phyloP scores from a whole-genome alignment of 2,888 invertebrate species.

The Ryuthela nishihirai region DNA sequence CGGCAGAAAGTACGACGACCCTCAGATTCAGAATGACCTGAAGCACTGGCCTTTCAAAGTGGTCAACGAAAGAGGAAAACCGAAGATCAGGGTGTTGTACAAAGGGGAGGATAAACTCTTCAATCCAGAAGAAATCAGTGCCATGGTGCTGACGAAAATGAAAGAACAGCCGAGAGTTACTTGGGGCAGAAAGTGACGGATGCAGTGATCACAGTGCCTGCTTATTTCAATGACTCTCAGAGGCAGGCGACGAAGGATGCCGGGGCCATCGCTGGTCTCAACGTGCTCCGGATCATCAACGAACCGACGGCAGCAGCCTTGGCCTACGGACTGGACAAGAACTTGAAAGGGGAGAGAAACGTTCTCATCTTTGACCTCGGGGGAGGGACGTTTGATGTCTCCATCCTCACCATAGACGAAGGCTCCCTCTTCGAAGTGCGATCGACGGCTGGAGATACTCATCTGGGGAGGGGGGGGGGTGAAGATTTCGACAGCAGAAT shows the following conservation, averaged over 20 bases:
- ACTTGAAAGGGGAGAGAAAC: constrained; percentile 55
- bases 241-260: constrained; percentile 83
- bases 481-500: constrained; percentile 62
- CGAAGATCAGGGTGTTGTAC: constrained; percentile 44
- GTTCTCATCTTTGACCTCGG: constrained; percentile 59
- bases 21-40: constrained; percentile 71
- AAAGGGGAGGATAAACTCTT: constrained; percentile 56
- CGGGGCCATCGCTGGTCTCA: constrained; percentile 73
- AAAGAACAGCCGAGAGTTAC: constrained; percentile 69
- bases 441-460: constrained; percentile 77
- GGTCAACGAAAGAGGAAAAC: constrained; percentile 58
- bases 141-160: constrained; percentile 63
- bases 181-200: constrained; percentile 64
- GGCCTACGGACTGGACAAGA: constrained; percentile 51
- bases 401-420: constrained; percentile 56
- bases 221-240: constrained; percentile 68
- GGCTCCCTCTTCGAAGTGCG: constrained; percentile 67
- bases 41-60: constrained; percentile 81
- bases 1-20: constrained; percentile 73
- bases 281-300: constrained; percentile 71
- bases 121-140: constrained; percentile 67
- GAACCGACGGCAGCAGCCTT: constrained; percentile 49
- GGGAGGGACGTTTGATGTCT: constrained; percentile 53
- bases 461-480: constrained; percentile 71
- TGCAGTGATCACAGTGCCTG: constrained; percentile 75